phyloP scores from a whole-genome alignment of 2,888 invertebrate genomes.

The Platynereis dumerilii region DNA sequence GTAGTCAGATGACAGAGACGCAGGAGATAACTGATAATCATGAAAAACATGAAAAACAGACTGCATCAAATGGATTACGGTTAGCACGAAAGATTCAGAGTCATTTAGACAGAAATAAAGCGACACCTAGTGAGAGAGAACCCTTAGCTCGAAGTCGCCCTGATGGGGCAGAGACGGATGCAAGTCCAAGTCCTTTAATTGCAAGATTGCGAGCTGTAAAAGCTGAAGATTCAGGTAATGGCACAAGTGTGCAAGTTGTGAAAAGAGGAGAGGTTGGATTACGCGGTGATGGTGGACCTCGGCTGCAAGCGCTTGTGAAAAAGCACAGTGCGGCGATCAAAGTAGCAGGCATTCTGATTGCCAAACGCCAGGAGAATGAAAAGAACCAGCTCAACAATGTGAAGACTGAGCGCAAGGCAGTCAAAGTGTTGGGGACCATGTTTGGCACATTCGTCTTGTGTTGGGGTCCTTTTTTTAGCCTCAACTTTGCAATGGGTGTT shows the following conservation, averaged over 20 bases:
- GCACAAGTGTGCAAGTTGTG: background rate
- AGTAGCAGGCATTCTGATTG: conserved; percentile 54
- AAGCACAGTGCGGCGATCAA: conserved; percentile 56
- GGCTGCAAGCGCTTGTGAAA: conserved; percentile 45
- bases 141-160: conserved; percentile 29
- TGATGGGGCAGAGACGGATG: conserved; percentile 71
- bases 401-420: conserved; percentile 91
- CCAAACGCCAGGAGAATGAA: conserved; percentile 43
- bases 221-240: background rate
- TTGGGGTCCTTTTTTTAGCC: conserved; percentile 62
- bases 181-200: background rate
- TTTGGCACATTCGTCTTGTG: conserved; percentile 61
- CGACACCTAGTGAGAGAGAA: conserved; percentile 24
- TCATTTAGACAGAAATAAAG: conserved; percentile 12
- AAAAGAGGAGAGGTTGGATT: too few species aligned
- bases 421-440: conserved; percentile 72
- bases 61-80: conserved; percentile 13
- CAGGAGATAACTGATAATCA: background rate
- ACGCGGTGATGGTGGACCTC: background rate
- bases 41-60: background rate
- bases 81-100: conserved; percentile 15
- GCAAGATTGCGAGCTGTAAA: background rate
- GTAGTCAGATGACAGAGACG: background rate
- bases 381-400: conserved; percentile 65
- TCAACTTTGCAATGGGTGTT: conserved; percentile 78